Base-by-base conservation (phyloP, 2,888 invertebrate genomes). In the Encarsia formosa region DNA sequence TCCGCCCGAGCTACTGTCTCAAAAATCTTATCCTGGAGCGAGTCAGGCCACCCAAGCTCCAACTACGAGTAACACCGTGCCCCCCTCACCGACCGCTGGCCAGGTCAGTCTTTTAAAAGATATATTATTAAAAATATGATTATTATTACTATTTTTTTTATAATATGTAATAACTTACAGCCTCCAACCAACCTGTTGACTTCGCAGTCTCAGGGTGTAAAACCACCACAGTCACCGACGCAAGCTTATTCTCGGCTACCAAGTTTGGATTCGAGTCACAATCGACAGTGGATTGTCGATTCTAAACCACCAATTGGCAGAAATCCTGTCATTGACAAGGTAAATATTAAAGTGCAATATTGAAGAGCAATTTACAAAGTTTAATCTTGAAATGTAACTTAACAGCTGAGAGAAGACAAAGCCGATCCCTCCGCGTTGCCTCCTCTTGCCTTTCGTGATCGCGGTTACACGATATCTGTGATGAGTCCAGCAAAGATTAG, bases 401-500 rank as follows among this genome's bases (percentile, higher is more conserved):
- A 29, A n/a, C 18, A 63, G 61, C 59, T 69, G 45, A 69, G 70
- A 52, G 73, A 74, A 32, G 73, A 74, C 6, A 66, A 68, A 50
- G 68, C 68, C 2, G 76, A 76, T 62, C 73, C 76, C 5, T 70
- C 75, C 2, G 63, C 65, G 39, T 59, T 76, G 45, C 75, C 74
- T 6, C 76, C 75, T 15, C 62, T 75, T 26, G 62, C 65, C 26
- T 73, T 70, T 59, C 75, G 85, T 16, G 84, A 84, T 61, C 74
- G 85, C 50, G 86, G 87, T 51, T 86, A 91, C 72, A 93, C 93
- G 43, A 91, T 93, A 68, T 91, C 91, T 8, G 91, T 91, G 5
- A 89, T 89, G 87, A 86, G 82, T 68, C 85, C 87, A 41, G 82
- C 83, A 9, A 75, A 84, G 43, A 72, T 65, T 63, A 74, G 62